phyloP scores from a whole-genome alignment of 2,797 vertebrate genomes.

The Phylloscopus collybita region DNA sequence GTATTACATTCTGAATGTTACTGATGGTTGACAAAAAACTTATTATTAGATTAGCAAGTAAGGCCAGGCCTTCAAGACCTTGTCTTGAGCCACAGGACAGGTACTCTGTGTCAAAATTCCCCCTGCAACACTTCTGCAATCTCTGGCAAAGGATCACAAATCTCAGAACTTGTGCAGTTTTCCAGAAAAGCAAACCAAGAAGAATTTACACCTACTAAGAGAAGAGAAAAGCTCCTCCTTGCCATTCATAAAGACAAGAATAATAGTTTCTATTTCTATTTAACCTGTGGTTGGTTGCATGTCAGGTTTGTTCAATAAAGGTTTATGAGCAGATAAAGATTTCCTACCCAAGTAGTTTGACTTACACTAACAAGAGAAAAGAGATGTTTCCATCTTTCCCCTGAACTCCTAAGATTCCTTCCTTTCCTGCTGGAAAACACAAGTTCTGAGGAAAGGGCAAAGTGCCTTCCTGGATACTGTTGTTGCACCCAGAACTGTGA shows the following conservation, averaged over 20 bases:
- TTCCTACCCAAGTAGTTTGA: background rate
- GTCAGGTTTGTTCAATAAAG: background rate
- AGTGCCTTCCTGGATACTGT: background rate
- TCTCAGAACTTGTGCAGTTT: background rate
- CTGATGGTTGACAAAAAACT: background rate
- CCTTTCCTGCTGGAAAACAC: background rate
- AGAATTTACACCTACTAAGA: background rate
- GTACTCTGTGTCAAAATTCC: background rate
- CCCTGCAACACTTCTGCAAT: fast-evolving
- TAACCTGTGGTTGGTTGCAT: fast-evolving
- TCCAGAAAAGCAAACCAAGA: background rate
- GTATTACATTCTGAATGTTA: background rate
- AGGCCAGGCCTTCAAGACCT: background rate
- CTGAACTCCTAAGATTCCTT: background rate
- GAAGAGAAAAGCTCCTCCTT: background rate
- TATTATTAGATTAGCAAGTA: background rate
- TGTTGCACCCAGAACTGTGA: background rate
- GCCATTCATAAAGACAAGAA: background rate
- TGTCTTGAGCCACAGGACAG: background rate
- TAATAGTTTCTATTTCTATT: background rate
- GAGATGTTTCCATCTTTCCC: background rate
- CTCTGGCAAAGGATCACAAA: background rate
- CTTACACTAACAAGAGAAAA: fast-evolving
- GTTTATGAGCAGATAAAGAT: background rate
- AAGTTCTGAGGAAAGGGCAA: background rate